Conservation (phyloP, 2,888 invertebrate species). For the Tholera decimalis region DNA sequence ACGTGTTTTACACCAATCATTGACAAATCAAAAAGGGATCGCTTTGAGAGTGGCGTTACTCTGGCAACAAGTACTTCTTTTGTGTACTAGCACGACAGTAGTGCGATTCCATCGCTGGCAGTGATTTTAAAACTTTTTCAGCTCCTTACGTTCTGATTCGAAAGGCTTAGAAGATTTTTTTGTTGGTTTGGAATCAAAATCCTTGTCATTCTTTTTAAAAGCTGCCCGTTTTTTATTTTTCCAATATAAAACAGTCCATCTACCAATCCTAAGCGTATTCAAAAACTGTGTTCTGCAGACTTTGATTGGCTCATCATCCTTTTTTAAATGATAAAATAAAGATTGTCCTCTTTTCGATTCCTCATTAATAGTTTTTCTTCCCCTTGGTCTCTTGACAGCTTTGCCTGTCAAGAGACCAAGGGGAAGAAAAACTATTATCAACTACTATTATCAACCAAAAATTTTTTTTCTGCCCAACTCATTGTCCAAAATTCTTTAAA, state of each 20-base stretch:
- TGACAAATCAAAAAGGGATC: conserved; percentile 19
- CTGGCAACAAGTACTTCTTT: conserved; percentile 1
- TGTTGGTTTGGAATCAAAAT: conserved; percentile 3
- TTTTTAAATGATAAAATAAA: conserved; percentile 42
- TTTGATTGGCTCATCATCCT: conserved; percentile 30
- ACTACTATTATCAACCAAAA: conserved; percentile 1
- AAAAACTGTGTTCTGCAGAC: conserved; percentile 44
- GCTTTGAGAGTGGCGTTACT: background rate
- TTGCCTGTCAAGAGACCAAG: background rate
- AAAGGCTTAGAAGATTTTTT: too few relatives aligned
- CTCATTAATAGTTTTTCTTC: conserved; percentile 15
- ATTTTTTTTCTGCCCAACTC: conserved; percentile 1
- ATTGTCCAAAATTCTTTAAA: conserved; percentile 5
- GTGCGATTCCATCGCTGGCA: conserved; percentile 33
- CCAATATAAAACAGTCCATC: conserved; percentile 45
- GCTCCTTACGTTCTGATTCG: background rate
- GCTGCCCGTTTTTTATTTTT: conserved; percentile 29
- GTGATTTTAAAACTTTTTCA: conserved; percentile 22
- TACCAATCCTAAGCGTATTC: conserved; percentile 41
- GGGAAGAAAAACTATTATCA: too few relatives aligned
- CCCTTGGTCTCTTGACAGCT: conserved; percentile 4
- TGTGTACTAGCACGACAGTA: conserved; percentile 33
- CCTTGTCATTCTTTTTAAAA: conserved; percentile 22
- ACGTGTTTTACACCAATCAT: conserved; percentile 30
- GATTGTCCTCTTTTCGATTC: conserved; percentile 31